These are phyloP conservation scores for Heptranchias perlo DNA, from an alignment of 2,113 vertebrate species.

Conservation along the genomic window DNA sequence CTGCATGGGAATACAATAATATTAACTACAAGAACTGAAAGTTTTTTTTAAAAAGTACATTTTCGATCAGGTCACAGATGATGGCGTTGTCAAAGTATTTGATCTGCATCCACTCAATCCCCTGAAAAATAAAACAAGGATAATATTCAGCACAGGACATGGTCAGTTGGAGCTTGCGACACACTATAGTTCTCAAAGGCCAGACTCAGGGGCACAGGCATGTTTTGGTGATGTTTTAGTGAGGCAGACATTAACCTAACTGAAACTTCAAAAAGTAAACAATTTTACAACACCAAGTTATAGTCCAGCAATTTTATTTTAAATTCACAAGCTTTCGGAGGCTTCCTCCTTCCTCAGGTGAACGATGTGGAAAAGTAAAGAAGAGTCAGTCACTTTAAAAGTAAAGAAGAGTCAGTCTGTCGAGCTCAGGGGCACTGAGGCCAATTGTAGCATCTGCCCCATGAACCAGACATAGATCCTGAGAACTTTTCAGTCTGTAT, in stretches of 20 bases:
- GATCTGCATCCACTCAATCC: constrained; percentile 61
- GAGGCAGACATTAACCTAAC: not conserved
- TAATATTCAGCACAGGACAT: not conserved
- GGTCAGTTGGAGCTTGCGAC: not conserved
- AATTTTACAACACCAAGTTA: too few relatives aligned
- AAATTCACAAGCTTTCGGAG: too few relatives aligned
- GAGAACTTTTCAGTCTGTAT: not conserved
- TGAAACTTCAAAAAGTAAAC: not conserved
- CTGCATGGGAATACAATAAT: not conserved
- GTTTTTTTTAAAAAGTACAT: constrained; percentile 45
- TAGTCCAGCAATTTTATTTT: too few relatives aligned
- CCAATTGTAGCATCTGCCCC: not conserved
- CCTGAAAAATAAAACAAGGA: constrained; percentile 48
- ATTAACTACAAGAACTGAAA: not conserved
- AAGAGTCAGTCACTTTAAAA: too few relatives aligned
- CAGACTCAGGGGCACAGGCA: not conserved
- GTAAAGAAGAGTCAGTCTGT: not conserved
- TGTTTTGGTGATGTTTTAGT: not conserved
- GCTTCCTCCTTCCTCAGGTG: too few relatives aligned
- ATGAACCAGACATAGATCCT: not conserved
- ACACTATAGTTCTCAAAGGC: not conserved
- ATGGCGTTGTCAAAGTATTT: constrained; percentile 65
- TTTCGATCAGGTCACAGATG: constrained; percentile 69
- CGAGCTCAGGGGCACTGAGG: not conserved
- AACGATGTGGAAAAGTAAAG: too few relatives aligned